These are phyloP conservation scores for Novumbra hubbsi DNA, from an alignment of 2,797 vertebrate genomes.

Conservation along the genomic window DNA sequence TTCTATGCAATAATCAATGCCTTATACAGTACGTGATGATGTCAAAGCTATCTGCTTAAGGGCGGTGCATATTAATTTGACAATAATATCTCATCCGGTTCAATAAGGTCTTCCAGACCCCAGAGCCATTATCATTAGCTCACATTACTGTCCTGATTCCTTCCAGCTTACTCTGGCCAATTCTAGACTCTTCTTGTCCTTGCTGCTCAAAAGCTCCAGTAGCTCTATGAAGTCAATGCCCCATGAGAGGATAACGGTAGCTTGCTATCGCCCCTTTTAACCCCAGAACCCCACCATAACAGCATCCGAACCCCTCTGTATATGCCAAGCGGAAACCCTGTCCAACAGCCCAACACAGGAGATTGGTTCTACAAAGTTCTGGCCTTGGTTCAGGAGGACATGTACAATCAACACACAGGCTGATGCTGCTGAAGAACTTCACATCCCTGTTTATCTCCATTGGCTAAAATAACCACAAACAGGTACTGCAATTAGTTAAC, in stretches of 20 bases:
- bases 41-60: slow-evolving; percentile 52
- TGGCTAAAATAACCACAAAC: too few relatives aligned
- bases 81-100: slow-evolving; percentile 69
- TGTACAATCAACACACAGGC: slow-evolving; percentile 61
- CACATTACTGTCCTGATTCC: slow-evolving; percentile 75
- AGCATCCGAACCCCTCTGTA: too few relatives aligned
- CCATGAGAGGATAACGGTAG: slow-evolving; percentile 74
- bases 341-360: too few relatives aligned
- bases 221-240: slow-evolving; percentile 76
- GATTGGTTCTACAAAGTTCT: too few relatives aligned
- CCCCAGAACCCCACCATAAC: slow-evolving; percentile 54
- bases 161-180: slow-evolving; percentile 64
- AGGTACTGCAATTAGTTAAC: too few relatives aligned
- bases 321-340: too few relatives aligned
- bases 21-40: too few relatives aligned
- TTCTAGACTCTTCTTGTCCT: slow-evolving; percentile 57
- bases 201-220: slow-evolving; percentile 63
- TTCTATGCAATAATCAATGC: too few relatives aligned
- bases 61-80: slow-evolving; percentile 70
- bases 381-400: slow-evolving; percentile 55
- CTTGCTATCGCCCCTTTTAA: slow-evolving; percentile 27
- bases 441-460: slow-evolving; percentile 44
- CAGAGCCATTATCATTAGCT: slow-evolving; percentile 79
- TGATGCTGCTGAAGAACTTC: slow-evolving; percentile 50
- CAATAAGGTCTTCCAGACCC: slow-evolving; percentile 63